A percentile compares a stretch with the other conserved stretches of the same genome.
Evolutionary conservation across 2,888 invertebrate genomes (phyloP).

Genomic region (Linyphia triangularis): DNA sequence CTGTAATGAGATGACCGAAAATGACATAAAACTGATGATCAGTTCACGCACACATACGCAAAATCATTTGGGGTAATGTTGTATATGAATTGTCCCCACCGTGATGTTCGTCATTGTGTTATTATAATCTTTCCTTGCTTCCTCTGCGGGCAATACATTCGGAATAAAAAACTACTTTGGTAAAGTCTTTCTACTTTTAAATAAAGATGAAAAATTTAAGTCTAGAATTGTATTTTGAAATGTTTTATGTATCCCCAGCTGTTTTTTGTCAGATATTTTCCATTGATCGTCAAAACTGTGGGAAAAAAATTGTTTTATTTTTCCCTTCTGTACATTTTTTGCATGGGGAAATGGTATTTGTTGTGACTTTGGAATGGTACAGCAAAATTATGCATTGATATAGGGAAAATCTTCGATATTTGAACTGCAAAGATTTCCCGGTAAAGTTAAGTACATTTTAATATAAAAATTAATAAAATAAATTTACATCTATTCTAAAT

Average conservation of each 20-base stretch:
- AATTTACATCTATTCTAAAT: no score
- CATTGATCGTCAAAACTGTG: no score
- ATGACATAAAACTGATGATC: slow-evolving; percentile 61
- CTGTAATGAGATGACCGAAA: slow-evolving; percentile 25
- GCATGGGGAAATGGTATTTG: no score
- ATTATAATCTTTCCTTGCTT: slow-evolving; percentile 12
- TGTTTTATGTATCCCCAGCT: not conserved
- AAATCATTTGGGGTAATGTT: slow-evolving; percentile 59
- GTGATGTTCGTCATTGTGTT: not conserved
- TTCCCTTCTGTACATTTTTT: no score
- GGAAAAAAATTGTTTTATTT: no score
- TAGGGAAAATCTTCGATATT: no score
- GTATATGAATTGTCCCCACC: slow-evolving; percentile 58
- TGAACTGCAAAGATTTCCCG: no score
- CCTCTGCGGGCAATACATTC: not conserved
- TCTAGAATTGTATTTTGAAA: not conserved
- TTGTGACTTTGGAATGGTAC: no score
- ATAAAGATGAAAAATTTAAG: not conserved
- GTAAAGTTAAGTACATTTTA: no score
- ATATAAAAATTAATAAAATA: no score
- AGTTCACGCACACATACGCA: slow-evolving; percentile 1
- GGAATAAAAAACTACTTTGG: not conserved
- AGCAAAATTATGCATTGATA: no score
- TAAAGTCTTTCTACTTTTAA: not conserved
- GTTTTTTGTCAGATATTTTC: no score